Conservation (phyloP, 2,113 vertebrate genomes). For the Stomatorhinus ivindoensis region DNA sequence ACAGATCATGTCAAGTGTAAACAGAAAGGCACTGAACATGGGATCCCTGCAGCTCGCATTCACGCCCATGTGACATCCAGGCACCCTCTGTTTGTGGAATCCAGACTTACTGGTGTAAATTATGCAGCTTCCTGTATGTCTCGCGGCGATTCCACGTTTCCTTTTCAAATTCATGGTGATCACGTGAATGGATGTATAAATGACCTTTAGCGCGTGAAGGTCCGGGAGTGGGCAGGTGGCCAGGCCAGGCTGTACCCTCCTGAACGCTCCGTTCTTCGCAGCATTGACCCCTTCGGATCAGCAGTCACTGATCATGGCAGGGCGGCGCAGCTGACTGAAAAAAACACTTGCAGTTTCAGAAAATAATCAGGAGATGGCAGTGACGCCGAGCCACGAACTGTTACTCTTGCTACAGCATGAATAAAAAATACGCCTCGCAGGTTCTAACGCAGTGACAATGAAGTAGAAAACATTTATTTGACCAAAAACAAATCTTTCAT, state of each 20-base stretch:
- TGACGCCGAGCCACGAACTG: background rate
- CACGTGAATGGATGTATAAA: background rate
- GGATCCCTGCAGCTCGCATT: background rate
- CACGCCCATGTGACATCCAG: background rate
- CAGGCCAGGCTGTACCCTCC: background rate
- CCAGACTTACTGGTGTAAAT: background rate
- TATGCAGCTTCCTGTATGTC: background rate
- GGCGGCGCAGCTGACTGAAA: background rate
- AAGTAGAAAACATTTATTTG: background rate
- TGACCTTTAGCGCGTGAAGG: background rate
- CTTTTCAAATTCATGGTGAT: background rate
- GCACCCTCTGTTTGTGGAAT: background rate
- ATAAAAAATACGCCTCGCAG: background rate
- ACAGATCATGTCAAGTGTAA: background rate
- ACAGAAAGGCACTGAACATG: background rate
- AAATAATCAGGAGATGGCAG: background rate
- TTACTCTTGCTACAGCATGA: background rate
- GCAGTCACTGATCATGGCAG: background rate
- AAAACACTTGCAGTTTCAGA: background rate
- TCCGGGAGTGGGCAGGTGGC: background rate
- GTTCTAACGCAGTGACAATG: background rate
- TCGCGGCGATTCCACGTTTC: background rate
- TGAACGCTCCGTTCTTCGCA: background rate
- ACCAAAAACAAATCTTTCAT: background rate
- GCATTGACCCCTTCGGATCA: background rate